These are phyloP conservation scores for Planococcus citri DNA, from an alignment of 1,140 invertebrate genomes.

Conservation along the genomic window DNA sequence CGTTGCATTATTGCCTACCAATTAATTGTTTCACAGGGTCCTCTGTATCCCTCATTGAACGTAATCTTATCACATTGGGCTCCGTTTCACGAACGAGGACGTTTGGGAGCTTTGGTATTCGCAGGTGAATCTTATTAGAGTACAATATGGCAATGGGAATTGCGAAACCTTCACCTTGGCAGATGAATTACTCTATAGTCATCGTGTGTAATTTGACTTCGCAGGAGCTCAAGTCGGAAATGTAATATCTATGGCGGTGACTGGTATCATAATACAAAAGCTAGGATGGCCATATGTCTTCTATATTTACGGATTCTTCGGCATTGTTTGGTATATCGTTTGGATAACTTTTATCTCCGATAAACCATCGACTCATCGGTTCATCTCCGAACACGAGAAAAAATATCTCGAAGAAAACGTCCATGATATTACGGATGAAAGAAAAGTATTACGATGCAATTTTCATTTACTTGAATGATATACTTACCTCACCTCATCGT, in stretches of 20 bases:
- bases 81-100: constrained; percentile 43
- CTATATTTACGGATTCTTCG: constrained; percentile 41
- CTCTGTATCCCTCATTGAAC: constrained; percentile 30
- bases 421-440: neutral
- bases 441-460: neutral
- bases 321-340: constrained; percentile 34
- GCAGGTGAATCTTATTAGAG: constrained; percentile 40
- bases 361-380: constrained; percentile 52
- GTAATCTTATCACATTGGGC: constrained; percentile 30
- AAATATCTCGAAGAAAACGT: constrained; percentile 34
- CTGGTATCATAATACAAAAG: constrained; percentile 35
- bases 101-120: constrained; percentile 45
- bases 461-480: neutral
- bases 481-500: no score
- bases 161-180: neutral
- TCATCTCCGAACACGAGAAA: constrained; percentile 51
- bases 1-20: no score
- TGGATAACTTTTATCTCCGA: constrained; percentile 43
- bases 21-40: constrained; percentile 27
- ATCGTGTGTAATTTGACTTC: constrained; percentile 18
- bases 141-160: no score
- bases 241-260: constrained; percentile 37
- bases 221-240: constrained; percentile 36
- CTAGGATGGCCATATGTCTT: constrained; percentile 41
- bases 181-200: no score